Evolutionary conservation across 2,113 vertebrate species (phyloP), one percentile per base, ranked within the genome.

Genomic region (Hippocampus abdominalis): DNA sequence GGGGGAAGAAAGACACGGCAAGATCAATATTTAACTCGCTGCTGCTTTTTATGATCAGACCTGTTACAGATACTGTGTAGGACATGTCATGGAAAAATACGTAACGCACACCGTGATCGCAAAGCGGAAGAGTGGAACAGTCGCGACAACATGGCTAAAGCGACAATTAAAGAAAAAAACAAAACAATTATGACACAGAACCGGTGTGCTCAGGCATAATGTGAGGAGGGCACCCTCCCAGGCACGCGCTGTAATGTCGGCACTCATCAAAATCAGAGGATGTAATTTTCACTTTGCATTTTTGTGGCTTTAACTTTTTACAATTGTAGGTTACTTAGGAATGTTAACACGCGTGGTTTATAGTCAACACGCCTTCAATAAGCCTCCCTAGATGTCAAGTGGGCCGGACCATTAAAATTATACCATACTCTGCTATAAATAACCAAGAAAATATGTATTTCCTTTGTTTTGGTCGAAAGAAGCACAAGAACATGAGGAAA

Each of bases 1-100:
- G 16, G 49, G 59, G 25, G 2, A 18, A 42, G 20, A 20, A 63
- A 23, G 54, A 59, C 5, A n/a, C 21, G 9, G 49, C 48, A 67
- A 64, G 13, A 16, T 64, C 63, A 64, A 64, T 64, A 46, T 64
- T 64, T 64, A 64, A 64, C 63, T 13, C 46, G 23, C 23, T 16
- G 1, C 7, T 9, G 40, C 23, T 18, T 64, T 64, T 64, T 64
- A 64, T 64, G 63, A 64, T 42, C 61, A 57, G 25, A 27, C 54
- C 54, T 23, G 20, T 42, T 42, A 11, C 32, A 6, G 36, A 64
- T 27, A 46, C 63, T 27, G 42, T 16, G 23, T 7, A 13, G 23
- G 42, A 27, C 40, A 42, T 15, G n/a, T 61, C 21, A 39, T 64
- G 63, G 62, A 64, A 23, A 42, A 23, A 64, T 44, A 44, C n/a